These are phyloP conservation scores for Coracopsis vasa DNA, from an alignment of 2,113 vertebrate genomes.

Conservation along the genomic window DNA sequence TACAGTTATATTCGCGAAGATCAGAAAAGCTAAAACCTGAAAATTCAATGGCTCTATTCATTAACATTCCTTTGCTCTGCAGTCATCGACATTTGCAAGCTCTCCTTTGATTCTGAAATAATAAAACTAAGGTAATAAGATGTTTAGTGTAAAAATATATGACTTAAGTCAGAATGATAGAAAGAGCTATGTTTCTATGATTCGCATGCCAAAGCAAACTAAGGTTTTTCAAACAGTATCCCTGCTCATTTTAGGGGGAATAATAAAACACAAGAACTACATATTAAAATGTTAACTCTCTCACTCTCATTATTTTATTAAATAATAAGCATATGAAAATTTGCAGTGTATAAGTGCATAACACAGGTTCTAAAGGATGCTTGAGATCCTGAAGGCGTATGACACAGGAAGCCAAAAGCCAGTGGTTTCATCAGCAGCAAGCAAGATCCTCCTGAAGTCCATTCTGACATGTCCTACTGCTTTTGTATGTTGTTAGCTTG, in stretches of 20 bases:
- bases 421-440: neutral
- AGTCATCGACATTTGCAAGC: constrained; percentile 72
- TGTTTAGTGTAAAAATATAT: constrained; percentile 81
- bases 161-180: constrained; percentile 75
- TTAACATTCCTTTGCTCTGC: constrained; percentile 75
- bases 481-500: neutral
- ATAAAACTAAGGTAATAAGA: constrained; percentile 78
- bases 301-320: constrained; percentile 59
- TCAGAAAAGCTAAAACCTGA: constrained; percentile 71
- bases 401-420: neutral
- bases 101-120: constrained; percentile 77
- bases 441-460: neutral
- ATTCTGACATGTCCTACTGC: constrained; percentile 6
- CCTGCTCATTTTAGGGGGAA: constrained; percentile 61
- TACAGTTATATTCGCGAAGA: constrained; percentile 68
- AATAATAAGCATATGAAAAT: neutral
- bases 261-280: constrained; percentile 66
- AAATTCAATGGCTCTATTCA: constrained; percentile 74
- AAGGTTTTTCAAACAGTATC: constrained; percentile 53
- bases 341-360: neutral
- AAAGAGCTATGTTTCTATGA: constrained; percentile 60
- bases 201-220: constrained; percentile 70
- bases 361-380: neutral
- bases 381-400: neutral
- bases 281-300: constrained; percentile 59